Base-by-base conservation (phyloP, 2,888 invertebrate species). In the Perizoma affinitatum region DNA sequence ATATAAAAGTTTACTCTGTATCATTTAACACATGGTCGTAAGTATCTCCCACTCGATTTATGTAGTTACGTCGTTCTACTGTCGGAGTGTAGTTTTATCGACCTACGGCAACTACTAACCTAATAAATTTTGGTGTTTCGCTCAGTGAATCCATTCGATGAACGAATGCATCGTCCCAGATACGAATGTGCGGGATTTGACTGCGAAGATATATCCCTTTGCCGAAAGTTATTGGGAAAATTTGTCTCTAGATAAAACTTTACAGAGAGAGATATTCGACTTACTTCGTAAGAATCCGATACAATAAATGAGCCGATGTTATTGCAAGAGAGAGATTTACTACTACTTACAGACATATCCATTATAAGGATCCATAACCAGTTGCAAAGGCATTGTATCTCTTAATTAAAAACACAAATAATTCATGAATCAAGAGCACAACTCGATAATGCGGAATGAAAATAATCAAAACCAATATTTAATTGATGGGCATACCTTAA, bases 71-170 rank as follows among this genome's bases (percentile, higher is more conserved):
- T 70, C 86, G 68, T 90, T 90, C 76, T 80, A 77, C 72, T 75
- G 76, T 78, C 73, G 80, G 73, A 72, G 67, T 73, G 76, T 82
- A 87, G 86, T 90, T 91, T 91, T 92, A 92, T 92, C 92, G 92
- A 92, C 91, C 92, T 90, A 88, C 84, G 86, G 90, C 86, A 85
- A 91, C 92, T 92, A 91, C 90, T 92, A 92, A 92, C 91, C 92
- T 80, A 92, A 92, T 92, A 92, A 92, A 92, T 92, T 92, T 91
- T 79, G 90, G 91, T 90, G 91, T 90, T 91, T 91, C 91, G 88
- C 86, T 89, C 88, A 90, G 84, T 88, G 90, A 87, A 88, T 90
- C 88, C 88, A 84, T 84, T 87, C 83, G 84, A 73, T 86, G 86
- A 89, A 86, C 88, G 88, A 90, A 91, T 92, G 91, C 92, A 92